phyloP scores from a whole-genome alignment of 2,113 vertebrate genomes.

The Poicephalus meyeri region DNA sequence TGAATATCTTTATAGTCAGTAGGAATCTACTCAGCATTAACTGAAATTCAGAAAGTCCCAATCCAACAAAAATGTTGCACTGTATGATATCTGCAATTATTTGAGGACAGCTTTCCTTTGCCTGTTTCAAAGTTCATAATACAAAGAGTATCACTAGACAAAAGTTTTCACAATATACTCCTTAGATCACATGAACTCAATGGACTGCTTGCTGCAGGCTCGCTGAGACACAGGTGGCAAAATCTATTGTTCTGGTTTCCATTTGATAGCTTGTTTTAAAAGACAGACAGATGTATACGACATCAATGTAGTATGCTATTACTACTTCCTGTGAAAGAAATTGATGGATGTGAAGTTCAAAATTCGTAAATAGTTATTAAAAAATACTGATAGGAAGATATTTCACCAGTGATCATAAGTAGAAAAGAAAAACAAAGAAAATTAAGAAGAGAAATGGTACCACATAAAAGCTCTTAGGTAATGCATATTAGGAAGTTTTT shows the following conservation, averaged over 20 bases:
- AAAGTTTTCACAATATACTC: not conserved
- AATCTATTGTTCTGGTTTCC: not conserved
- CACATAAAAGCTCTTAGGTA: not conserved
- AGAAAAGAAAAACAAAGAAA: not conserved
- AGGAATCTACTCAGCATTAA: not conserved
- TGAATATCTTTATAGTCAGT: not conserved
- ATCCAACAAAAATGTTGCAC: constrained; percentile 1
- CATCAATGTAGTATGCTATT: not conserved
- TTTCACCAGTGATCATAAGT: not conserved
- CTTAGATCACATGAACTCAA: not conserved
- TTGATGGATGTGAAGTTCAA: not conserved
- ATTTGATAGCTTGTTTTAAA: not conserved
- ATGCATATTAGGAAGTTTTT: not conserved
- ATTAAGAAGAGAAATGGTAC: not conserved
- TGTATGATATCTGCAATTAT: constrained; percentile 42
- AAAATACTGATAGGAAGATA: not conserved
- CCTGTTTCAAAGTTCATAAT: constrained; percentile 9
- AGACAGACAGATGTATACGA: not conserved
- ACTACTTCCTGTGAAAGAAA: not conserved
- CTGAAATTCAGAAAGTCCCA: not conserved
- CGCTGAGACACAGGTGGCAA: not conserved
- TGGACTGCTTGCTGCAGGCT: not conserved
- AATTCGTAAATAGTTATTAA: not conserved
- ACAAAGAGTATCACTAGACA: not conserved
- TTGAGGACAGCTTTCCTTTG: constrained; percentile 34